These are phyloP conservation scores for Pachycephala philippinensis DNA, from an alignment of 2,113 vertebrate genomes.

Conservation along the genomic window DNA sequence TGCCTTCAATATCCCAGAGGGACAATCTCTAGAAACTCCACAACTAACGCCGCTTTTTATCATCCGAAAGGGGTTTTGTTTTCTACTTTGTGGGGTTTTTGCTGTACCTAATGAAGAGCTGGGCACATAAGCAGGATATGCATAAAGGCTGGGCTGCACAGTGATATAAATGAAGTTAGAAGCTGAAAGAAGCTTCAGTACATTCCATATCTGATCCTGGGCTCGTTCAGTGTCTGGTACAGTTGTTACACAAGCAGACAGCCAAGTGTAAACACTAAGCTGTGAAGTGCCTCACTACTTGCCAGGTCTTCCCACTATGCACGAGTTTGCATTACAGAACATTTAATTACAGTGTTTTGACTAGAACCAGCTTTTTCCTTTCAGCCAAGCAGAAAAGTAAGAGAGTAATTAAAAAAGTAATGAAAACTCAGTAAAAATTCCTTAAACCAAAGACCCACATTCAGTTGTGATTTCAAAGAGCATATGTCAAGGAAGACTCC, in stretches of 20 bases:
- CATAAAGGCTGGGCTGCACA: not conserved
- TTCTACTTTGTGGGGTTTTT: not conserved
- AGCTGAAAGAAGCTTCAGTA: not conserved
- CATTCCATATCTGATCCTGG: not conserved
- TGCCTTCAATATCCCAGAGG: not conserved
- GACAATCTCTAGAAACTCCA: not conserved
- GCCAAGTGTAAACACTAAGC: not conserved
- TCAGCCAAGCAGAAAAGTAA: slow-evolving; percentile 31
- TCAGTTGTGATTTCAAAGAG: slow-evolving; percentile 18
- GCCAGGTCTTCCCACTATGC: slow-evolving; percentile 35
- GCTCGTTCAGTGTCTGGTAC: not conserved
- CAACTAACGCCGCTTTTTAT: not conserved
- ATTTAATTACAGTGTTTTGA: slow-evolving; percentile 56
- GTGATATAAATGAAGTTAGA: not conserved
- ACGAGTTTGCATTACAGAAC: slow-evolving; percentile 16
- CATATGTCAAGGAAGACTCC: slow-evolving; percentile 21
- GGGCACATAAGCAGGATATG: not conserved
- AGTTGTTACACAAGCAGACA: not conserved
- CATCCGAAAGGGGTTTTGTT: not conserved
- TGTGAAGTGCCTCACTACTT: not conserved
- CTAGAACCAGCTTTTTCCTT: slow-evolving; percentile 42
- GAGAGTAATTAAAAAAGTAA: slow-evolving; percentile 54
- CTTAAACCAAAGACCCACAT: not conserved
- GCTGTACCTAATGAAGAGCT: not conserved
- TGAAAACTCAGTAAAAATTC: slow-evolving; percentile 63